phyloP scores from a whole-genome alignment of 2,113 vertebrate species.

The Kryptolebias marmoratus region DNA sequence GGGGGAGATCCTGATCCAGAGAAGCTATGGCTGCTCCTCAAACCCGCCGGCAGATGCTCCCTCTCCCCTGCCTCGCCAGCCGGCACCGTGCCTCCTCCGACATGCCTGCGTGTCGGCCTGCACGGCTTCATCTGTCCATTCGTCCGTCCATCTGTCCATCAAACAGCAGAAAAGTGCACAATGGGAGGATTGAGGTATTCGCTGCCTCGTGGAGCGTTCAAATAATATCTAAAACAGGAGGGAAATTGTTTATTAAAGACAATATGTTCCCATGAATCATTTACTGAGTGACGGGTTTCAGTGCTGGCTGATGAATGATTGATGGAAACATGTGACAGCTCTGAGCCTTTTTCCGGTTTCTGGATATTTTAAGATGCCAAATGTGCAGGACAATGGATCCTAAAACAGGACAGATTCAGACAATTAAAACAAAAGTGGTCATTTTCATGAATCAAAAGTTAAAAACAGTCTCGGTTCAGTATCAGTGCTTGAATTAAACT shows the following conservation, averaged over 20 bases:
- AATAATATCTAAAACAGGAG: slow-evolving; percentile 45
- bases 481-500: too few relatives aligned
- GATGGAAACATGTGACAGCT: slow-evolving; percentile 65
- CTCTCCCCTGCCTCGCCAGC: slow-evolving; percentile 63
- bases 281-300: slow-evolving; percentile 52
- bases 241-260: slow-evolving; percentile 51
- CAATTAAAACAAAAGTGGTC: background rate
- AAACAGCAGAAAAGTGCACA: slow-evolving; percentile 29
- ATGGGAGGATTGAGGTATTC: slow-evolving; percentile 1
- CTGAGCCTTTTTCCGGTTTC: slow-evolving; percentile 32
- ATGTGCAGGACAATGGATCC: background rate
- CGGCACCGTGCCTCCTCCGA: slow-evolving; percentile 60
- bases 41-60: slow-evolving; percentile 77
- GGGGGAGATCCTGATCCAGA: slow-evolving; percentile 63
- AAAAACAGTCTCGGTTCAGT: too few relatives aligned
- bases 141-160: slow-evolving; percentile 65
- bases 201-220: background rate
- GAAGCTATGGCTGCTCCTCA: slow-evolving; percentile 73
- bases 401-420: background rate
- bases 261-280: slow-evolving; percentile 73
- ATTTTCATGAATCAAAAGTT: too few relatives aligned
- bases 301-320: slow-evolving; percentile 68
- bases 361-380: slow-evolving; percentile 17
- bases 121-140: slow-evolving; percentile 53
- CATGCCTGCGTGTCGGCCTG: slow-evolving; percentile 54